Percentiles rank a stretch among this genome's conserved stretches.
These are phyloP conservation scores for Petrocephalus microphthalmus DNA, from an alignment of 2,113 vertebrate genomes.

Conservation along the genomic window DNA sequence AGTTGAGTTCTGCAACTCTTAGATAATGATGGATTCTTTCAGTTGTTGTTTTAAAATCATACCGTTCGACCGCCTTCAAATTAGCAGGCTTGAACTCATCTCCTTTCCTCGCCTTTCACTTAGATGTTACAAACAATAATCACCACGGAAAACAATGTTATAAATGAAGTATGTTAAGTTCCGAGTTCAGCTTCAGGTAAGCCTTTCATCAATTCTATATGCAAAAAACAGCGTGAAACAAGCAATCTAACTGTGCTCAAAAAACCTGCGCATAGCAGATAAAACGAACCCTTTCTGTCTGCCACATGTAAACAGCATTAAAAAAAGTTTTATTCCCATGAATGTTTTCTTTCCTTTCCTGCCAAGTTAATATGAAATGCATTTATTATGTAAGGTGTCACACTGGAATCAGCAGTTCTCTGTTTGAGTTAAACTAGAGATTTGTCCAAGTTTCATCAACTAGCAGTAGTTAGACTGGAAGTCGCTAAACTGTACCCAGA, in stretches of 20 bases:
- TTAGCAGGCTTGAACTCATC: not conserved
- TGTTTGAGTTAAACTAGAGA: not conserved
- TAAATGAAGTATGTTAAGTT: not conserved
- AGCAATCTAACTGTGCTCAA: not conserved
- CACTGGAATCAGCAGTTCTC: not conserved
- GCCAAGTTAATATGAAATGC: not conserved
- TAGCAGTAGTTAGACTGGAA: not conserved
- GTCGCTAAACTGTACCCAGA: no score
- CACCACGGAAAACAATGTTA: not conserved
- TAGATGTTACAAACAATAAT: not conserved
- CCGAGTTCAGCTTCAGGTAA: not conserved
- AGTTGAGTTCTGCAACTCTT: not conserved
- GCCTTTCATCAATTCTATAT: not conserved
- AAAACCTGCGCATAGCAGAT: not conserved
- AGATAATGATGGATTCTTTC: not conserved
- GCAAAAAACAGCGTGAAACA: not conserved
- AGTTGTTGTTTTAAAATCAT: not conserved
- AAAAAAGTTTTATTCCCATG: not conserved
- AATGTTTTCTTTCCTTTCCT: not conserved
- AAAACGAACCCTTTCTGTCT: not conserved
- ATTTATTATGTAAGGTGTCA: not conserved
- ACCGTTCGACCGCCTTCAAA: not conserved
- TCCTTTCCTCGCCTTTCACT: not conserved
- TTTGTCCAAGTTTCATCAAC: not conserved
- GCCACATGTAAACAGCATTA: not conserved